Conservation (phyloP, 2,113 vertebrate genomes). For the Pitta sordida region DNA sequence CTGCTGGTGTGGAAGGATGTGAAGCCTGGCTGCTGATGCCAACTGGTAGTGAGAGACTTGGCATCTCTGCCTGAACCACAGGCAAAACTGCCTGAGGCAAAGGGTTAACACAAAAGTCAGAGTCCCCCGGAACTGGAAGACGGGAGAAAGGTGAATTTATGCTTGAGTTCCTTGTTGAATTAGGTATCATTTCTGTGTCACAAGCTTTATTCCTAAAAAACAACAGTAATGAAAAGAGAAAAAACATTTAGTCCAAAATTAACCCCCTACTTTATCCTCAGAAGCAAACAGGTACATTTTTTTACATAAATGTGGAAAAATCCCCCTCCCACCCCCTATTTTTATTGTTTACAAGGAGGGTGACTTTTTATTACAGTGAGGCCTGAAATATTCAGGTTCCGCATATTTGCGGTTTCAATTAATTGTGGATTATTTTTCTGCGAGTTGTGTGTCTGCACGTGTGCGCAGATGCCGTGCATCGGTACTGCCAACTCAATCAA, state of each 20-base stretch:
- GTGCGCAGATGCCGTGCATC: too few relatives aligned
- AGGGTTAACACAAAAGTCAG: slow-evolving; percentile 63
- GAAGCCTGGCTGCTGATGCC: slow-evolving; percentile 8
- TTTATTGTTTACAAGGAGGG: neutral
- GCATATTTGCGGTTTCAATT: too few relatives aligned
- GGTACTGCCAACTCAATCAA: too few relatives aligned
- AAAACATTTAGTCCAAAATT: neutral
- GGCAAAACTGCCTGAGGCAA: slow-evolving; percentile 42
- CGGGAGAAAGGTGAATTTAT: neutral
- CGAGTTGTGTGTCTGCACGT: too few relatives aligned
- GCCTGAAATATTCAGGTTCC: too few relatives aligned
- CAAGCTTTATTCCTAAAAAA: slow-evolving; percentile 41
- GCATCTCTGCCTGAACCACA: slow-evolving; percentile 34
- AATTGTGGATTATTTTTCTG: too few relatives aligned
- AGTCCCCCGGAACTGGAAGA: slow-evolving; percentile 59
- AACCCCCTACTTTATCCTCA: neutral
- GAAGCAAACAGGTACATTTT: neutral
- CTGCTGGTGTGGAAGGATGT: neutral
- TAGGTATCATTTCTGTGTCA: neutral
- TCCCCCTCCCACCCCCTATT: rapidly evolving
- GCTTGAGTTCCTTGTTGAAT: slow-evolving; percentile 1
- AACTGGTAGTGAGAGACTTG: neutral
- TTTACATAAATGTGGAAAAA: neutral
- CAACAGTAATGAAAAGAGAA: neutral
- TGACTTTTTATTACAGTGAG: neutral